Evolutionary conservation across 2,888 invertebrate species (phyloP).

Genomic region (Cheilosia vernalis): DNA sequence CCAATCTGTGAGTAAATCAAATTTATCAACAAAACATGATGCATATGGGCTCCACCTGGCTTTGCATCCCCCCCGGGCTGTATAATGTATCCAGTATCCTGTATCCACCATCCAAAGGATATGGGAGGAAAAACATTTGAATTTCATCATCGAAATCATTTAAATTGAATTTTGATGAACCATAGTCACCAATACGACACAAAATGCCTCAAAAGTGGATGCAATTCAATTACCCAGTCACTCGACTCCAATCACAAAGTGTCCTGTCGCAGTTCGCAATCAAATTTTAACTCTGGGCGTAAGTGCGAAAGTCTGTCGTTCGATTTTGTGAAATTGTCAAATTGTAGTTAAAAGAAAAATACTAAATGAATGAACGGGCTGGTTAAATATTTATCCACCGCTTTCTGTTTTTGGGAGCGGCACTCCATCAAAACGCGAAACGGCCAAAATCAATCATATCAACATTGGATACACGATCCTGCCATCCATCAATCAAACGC

Average conservation of each 20-base stretch:
- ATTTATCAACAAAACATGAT: too few relatives aligned
- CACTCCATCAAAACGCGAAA: constrained; percentile 2
- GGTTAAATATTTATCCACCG: neutral
- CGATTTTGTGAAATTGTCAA: neutral
- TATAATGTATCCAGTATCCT: too few relatives aligned
- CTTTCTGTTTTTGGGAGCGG: neutral
- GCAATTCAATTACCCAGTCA: constrained; percentile 25
- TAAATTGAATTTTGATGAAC: too few relatives aligned
- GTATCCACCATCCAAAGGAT: too few relatives aligned
- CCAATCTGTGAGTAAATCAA: too few relatives aligned
- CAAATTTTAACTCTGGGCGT: neutral
- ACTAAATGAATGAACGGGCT: too few relatives aligned
- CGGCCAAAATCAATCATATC: constrained; percentile 41
- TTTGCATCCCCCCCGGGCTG: too few relatives aligned
- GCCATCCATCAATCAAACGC: constrained; percentile 60
- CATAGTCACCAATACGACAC: neutral
- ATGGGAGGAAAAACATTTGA: too few relatives aligned
- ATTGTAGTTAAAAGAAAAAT: neutral
- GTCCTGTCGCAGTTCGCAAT: constrained; percentile 14
- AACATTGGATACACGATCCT: constrained; percentile 14
- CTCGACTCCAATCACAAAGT: too few relatives aligned
- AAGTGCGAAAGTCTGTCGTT: neutral
- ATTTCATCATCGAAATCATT: too few relatives aligned
- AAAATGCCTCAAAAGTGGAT: neutral
- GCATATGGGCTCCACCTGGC: too few relatives aligned